Conservation (phyloP, 1,140 invertebrate species). For the Dreissena rostriformis region DNA sequence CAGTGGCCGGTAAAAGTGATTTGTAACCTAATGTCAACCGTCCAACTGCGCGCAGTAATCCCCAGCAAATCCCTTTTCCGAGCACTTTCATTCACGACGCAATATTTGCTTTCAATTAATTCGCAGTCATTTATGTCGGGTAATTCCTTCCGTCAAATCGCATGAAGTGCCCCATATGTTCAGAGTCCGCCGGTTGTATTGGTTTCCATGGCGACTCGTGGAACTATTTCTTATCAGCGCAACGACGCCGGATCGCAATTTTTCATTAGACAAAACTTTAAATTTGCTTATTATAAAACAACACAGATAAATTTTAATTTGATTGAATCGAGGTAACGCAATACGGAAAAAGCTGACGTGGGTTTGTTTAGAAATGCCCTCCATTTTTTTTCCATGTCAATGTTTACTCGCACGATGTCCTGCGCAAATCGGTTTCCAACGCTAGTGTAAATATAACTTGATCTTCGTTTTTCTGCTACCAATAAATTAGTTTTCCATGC, state of each 20-base stretch:
- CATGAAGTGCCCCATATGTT: conserved; percentile 29
- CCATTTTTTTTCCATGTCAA: too few relatives aligned
- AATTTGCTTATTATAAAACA: conserved; percentile 41
- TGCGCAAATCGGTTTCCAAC: too few relatives aligned
- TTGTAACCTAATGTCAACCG: conserved; percentile 31
- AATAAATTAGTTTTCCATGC: too few relatives aligned
- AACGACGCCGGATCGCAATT: conserved; percentile 13
- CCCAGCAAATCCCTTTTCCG: conserved; percentile 11
- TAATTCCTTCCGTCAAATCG: conserved; percentile 25
- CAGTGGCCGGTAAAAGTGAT: conserved; percentile 14
- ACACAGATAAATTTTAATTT: conserved; percentile 32
- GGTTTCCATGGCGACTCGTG: conserved; percentile 33
- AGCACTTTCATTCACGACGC: conserved; percentile 13
- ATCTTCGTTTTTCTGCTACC: too few relatives aligned
- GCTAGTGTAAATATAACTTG: too few relatives aligned
- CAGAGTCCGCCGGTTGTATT: background rate
- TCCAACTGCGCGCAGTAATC: conserved; percentile 27
- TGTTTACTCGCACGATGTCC: too few relatives aligned
- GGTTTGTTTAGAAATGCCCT: too few relatives aligned
- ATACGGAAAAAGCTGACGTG: too few relatives aligned
- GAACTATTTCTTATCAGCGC: conserved; percentile 19
- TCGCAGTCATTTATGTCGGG: conserved; percentile 26
- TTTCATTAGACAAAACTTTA: conserved; percentile 38
- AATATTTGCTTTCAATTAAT: conserved; percentile 53
- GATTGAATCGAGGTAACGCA: background rate